Evolutionary conservation across 1,140 invertebrate genomes (phyloP).

Genomic region (Bombyx mandarina): DNA sequence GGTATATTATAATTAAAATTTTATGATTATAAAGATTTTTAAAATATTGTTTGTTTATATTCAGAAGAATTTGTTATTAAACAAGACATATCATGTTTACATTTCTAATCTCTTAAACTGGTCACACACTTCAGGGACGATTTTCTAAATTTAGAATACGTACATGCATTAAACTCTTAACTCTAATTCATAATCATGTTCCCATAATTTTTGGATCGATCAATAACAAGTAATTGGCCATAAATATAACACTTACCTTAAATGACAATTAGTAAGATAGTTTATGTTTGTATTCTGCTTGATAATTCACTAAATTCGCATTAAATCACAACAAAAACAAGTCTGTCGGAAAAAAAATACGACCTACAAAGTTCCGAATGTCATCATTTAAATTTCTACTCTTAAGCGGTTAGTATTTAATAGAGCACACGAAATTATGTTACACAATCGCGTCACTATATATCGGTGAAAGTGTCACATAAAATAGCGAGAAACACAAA

Average conservation of each 20-base stretch:
- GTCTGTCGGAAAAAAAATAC: constrained; percentile 30
- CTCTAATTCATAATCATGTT: too few species aligned
- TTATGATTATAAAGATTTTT: too few species aligned
- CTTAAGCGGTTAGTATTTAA: not conserved
- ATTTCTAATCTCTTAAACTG: too few species aligned
- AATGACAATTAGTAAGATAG: constrained; percentile 10
- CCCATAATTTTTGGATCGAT: too few species aligned
- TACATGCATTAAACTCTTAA: too few species aligned
- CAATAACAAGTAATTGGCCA: not conserved
- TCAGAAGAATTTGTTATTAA: too few species aligned
- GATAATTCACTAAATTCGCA: constrained; percentile 31
- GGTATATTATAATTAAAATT: too few species aligned
- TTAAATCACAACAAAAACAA: constrained; percentile 48
- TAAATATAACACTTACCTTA: constrained; percentile 28
- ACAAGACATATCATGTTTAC: too few species aligned
- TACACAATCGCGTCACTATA: constrained; percentile 20
- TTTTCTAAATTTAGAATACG: constrained; percentile 1
- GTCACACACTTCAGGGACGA: not conserved
- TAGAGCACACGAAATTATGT: constrained; percentile 3
- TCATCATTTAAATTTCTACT: constrained; percentile 3
- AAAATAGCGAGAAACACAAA: constrained; percentile 23
- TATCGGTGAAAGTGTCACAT: constrained; percentile 47
- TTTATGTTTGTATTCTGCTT: too few species aligned
- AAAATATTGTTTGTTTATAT: too few species aligned
- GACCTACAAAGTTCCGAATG: constrained; percentile 17